A percentile compares a stretch with the other conserved stretches of the same genome.
Evolutionary conservation across 2,797 vertebrate genomes (phyloP).

Genomic region (Anguilla obscura): DNA sequence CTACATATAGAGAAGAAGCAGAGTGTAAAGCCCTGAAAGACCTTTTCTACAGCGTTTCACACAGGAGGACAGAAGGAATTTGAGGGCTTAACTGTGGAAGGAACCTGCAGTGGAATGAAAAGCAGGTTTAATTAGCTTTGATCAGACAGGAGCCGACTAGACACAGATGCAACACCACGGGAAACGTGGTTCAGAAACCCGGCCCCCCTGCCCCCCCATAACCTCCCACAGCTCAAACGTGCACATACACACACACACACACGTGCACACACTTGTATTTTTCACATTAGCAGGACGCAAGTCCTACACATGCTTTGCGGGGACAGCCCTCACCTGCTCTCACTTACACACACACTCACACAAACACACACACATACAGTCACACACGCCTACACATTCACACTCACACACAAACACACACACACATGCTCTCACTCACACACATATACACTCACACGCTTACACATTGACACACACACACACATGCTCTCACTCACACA

Average conservation of each 20-base stretch:
- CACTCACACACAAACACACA: too few species aligned
- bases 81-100: conserved; percentile 7
- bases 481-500: too few species aligned
- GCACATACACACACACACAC: neutral
- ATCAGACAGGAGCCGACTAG: neutral
- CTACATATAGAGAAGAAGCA: neutral
- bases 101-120: conserved; percentile 8
- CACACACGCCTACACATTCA: too few species aligned
- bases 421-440: too few species aligned
- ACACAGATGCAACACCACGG: neutral
- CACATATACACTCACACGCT: too few species aligned
- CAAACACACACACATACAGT: too few species aligned
- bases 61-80: conserved; percentile 7
- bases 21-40: conserved; percentile 2
- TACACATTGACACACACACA: too few species aligned
- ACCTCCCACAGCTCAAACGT: neutral
- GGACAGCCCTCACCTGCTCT: neutral
- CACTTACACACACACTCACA: neutral
- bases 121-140: conserved; percentile 16
- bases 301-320: too few species aligned
- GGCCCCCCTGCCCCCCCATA: neutral
- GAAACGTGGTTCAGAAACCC: neutral
- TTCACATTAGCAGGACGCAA: too few species aligned
- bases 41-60: neutral
- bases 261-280: neutral